Evolutionary conservation across 2,797 vertebrate species (phyloP).

Genomic region (Lindbergichthys nudifrons): DNA sequence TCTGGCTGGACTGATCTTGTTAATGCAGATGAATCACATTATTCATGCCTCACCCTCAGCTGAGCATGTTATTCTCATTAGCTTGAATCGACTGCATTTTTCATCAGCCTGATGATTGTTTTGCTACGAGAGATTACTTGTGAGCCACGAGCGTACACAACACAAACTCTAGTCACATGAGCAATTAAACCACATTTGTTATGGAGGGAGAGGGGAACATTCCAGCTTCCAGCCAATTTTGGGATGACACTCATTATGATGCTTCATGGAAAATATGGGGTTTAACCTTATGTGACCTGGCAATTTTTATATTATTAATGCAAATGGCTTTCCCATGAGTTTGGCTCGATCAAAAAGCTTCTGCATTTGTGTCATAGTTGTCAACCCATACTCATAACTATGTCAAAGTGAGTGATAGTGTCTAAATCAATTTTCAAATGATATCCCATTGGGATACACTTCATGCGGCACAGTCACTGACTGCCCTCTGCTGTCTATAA

Average conservation of each 20-base stretch:
- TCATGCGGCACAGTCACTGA: constrained; percentile 15
- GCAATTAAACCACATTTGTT: constrained; percentile 59
- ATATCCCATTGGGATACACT: background rate
- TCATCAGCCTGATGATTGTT: constrained; percentile 60
- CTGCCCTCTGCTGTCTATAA: constrained; percentile 61
- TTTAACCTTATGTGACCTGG: constrained; percentile 13
- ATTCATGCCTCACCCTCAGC: constrained; percentile 66
- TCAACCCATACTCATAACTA: background rate
- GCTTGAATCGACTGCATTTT: constrained; percentile 46
- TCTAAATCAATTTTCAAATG: background rate
- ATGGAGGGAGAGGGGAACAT: constrained; percentile 27
- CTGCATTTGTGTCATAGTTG: background rate
- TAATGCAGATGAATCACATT: constrained; percentile 71
- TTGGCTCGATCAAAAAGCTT: background rate
- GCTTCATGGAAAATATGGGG: background rate
- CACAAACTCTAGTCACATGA: constrained; percentile 42
- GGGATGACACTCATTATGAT: background rate
- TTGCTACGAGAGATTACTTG: constrained; percentile 60
- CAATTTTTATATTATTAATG: constrained; percentile 7
- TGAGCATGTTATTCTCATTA: constrained; percentile 73
- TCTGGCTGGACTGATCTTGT: constrained; percentile 49
- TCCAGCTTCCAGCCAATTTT: background rate
- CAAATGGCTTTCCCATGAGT: background rate
- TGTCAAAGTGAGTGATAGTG: background rate
- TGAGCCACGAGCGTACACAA: constrained; percentile 30